phyloP scores from a whole-genome alignment of 2,888 invertebrate species.

The Epinotia demarniana region DNA sequence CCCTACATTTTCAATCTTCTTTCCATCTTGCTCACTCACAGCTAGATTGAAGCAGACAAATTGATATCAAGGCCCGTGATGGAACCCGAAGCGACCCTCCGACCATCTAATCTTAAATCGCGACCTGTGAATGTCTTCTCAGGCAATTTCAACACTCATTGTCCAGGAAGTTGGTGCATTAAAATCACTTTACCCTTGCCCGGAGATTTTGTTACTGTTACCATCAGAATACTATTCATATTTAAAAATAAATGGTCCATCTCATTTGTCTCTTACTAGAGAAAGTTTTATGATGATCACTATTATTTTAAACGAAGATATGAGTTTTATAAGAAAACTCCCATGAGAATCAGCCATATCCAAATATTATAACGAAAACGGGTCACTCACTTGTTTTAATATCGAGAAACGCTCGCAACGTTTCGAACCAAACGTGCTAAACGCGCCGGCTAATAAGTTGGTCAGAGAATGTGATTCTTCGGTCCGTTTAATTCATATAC shows the following conservation, averaged over 20 bases:
- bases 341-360: no score
- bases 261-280: background rate
- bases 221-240: background rate
- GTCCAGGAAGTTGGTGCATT: conserved; percentile 44
- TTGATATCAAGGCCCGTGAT: conserved; percentile 31
- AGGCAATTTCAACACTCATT: conserved; percentile 38
- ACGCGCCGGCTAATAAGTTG: no score
- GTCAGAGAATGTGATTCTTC: no score
- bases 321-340: no score
- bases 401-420: no score
- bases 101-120: conserved; percentile 39
- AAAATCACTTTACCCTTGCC: conserved; percentile 38
- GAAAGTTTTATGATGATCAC: background rate
- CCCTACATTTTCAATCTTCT: conserved; percentile 15
- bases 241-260: no score
- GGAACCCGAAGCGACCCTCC: conserved; percentile 6
- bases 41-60: conserved; percentile 15
- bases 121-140: conserved; percentile 38
- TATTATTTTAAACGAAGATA: background rate
- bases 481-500: no score
- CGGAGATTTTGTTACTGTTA: conserved; percentile 6
- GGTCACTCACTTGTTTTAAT: no score
- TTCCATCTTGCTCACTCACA: conserved; percentile 21
- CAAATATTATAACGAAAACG: no score
- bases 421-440: no score